Conservation (phyloP, 2,888 invertebrate genomes). For the Folsomia candida region DNA sequence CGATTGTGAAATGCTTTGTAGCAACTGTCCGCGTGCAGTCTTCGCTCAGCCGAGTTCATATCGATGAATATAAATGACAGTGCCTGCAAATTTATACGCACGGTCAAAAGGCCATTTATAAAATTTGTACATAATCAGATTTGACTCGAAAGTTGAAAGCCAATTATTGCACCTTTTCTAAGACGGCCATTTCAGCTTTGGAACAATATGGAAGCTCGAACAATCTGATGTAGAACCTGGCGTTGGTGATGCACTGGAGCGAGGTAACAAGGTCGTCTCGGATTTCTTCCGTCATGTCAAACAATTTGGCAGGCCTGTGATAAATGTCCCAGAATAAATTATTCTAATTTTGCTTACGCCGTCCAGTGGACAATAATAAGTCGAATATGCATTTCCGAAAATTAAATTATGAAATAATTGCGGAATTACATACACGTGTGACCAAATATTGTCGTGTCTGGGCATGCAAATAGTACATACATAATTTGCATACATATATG, state of each 20-base stretch:
- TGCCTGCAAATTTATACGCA: conserved; percentile 34
- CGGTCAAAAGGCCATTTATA: background rate
- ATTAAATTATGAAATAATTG: no score
- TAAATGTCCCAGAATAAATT: background rate
- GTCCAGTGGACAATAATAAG: no score
- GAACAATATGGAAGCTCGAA: conserved; percentile 48
- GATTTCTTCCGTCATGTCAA: conserved; percentile 46
- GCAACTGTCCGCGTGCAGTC: conserved; percentile 47
- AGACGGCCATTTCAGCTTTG: conserved; percentile 37
- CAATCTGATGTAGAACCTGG: conserved; percentile 43
- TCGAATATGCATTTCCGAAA: background rate
- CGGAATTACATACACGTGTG: no score
- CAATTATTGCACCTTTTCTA: conserved; percentile 48
- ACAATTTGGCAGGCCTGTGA: conserved; percentile 33
- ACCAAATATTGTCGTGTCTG: no score
- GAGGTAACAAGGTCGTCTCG: conserved; percentile 48
- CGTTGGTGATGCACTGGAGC: conserved; percentile 44
- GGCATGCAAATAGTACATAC: no score
- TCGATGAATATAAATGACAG: conserved; percentile 49
- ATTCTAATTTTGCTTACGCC: background rate
- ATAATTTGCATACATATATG: no score
- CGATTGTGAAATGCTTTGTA: conserved; percentile 48
- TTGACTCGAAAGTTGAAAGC: no score
- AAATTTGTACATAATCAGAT: no score
- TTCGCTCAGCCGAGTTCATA: conserved; percentile 40